Evolutionary conservation across 2,888 invertebrate species (phyloP).

Genomic region (Tanypteryx hageni): DNA sequence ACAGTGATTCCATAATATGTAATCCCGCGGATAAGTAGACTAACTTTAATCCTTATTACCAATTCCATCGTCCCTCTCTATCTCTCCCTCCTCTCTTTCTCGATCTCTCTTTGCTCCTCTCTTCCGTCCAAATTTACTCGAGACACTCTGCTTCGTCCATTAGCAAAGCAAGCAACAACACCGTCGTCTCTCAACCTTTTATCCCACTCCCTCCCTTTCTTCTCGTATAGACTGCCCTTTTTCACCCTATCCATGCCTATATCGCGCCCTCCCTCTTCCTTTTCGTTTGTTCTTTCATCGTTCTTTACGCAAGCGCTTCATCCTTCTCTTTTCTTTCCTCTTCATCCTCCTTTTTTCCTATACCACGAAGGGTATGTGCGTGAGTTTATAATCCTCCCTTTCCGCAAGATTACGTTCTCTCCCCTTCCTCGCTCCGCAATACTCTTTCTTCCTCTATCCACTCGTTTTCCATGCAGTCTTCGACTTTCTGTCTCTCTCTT

Average conservation of each 20-base stretch:
- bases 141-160: conserved; percentile 14
- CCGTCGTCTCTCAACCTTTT: background rate
- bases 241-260: background rate
- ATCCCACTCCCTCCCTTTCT: background rate
- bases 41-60: conserved; percentile 29
- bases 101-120: background rate
- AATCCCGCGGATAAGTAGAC: conserved; percentile 10
- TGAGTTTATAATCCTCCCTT: conserved; percentile 7
- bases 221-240: background rate
- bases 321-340: too few species aligned
- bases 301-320: too few species aligned
- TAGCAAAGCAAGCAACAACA: background rate
- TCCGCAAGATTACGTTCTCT: background rate
- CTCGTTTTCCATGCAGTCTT: background rate
- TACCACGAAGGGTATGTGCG: background rate
- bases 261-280: background rate
- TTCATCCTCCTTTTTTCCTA: too few species aligned
- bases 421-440: background rate
- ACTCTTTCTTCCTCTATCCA: background rate
- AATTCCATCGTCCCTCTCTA: background rate
- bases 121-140: background rate
- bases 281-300: background rate
- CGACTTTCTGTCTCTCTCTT: too few species aligned
- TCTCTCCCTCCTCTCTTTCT: background rate
- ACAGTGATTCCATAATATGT: background rate